These are phyloP conservation scores for Neolamprologus tretocephalus DNA, from an alignment of 2,113 vertebrate species.

Conservation along the genomic window DNA sequence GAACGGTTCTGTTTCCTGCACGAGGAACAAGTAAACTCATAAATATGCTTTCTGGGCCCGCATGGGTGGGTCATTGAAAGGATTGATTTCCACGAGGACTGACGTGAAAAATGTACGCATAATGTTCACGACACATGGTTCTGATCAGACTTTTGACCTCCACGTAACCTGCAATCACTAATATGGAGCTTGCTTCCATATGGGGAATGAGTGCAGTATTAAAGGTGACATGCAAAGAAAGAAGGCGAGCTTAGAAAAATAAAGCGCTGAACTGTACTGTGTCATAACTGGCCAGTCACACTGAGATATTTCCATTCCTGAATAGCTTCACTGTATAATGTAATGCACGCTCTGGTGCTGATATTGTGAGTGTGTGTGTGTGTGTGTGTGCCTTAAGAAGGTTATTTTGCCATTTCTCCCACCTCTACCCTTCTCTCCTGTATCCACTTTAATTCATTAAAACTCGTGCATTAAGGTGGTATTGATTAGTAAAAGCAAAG, in stretches of 20 bases:
- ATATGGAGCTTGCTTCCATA: slow-evolving; percentile 45
- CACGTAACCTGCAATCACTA: slow-evolving; percentile 54
- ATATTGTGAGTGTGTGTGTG: slow-evolving; percentile 1
- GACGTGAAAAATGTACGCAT: slow-evolving; percentile 48
- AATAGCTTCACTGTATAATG: slow-evolving; percentile 28
- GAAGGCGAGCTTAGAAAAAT: slow-evolving; percentile 9
- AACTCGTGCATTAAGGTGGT: background rate
- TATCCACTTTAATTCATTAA: slow-evolving; percentile 3
- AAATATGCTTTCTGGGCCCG: background rate
- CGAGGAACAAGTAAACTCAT: background rate
- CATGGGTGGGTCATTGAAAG: slow-evolving; percentile 16
- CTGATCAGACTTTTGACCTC: slow-evolving; percentile 56
- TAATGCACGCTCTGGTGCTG: background rate
- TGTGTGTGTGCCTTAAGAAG: background rate
- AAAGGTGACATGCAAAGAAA: slow-evolving; percentile 40
- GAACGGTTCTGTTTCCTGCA: background rate
- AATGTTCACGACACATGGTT: slow-evolving; percentile 51
- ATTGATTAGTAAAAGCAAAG: background rate
- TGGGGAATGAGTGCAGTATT: slow-evolving; percentile 15
- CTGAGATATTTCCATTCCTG: slow-evolving; percentile 7
- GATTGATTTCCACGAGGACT: slow-evolving; percentile 51
- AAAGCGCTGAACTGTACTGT: slow-evolving; percentile 3
- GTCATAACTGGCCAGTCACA: slow-evolving; percentile 10
- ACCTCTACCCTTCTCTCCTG: background rate
- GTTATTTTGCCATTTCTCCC: background rate